Conservation (phyloP, 2,797 vertebrate species). For the Lepilemur ruficaudatus region DNA sequence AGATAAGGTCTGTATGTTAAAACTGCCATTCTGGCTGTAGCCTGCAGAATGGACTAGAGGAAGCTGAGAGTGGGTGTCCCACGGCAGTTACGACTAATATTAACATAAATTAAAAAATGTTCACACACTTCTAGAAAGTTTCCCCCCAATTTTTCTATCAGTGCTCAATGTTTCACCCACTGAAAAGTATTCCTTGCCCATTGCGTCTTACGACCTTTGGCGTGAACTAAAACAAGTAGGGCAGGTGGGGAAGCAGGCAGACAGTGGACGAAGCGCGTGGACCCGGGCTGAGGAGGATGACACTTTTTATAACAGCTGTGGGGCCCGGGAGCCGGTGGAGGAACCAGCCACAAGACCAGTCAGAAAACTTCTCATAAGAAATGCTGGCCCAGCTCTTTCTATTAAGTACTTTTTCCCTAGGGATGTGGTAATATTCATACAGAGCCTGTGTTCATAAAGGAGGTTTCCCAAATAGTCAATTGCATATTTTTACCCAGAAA, state of each 20-base stretch:
- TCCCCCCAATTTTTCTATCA: background rate
- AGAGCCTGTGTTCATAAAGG: background rate
- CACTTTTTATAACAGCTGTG: background rate
- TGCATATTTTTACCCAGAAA: constrained; percentile 21
- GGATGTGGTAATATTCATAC: background rate
- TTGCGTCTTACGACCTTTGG: background rate
- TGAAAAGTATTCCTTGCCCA: background rate
- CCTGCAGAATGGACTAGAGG: background rate
- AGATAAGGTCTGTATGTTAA: background rate
- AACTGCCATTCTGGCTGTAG: background rate
- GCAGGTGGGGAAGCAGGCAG: background rate
- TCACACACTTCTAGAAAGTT: background rate
- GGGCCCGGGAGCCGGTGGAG: background rate
- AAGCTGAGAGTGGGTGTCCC: no score
- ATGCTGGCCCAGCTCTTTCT: background rate
- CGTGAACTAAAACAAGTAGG: background rate
- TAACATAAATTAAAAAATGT: background rate
- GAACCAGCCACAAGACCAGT: background rate
- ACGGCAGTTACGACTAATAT: background rate
- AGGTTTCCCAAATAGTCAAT: background rate
- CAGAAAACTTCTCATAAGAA: background rate
- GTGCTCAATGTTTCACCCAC: background rate
- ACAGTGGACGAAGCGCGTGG: background rate
- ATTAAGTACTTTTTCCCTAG: background rate
- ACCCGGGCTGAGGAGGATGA: background rate